Evolutionary conservation across 2,113 vertebrate species (phyloP).

Genomic region (Mystacornis crossleyi): DNA sequence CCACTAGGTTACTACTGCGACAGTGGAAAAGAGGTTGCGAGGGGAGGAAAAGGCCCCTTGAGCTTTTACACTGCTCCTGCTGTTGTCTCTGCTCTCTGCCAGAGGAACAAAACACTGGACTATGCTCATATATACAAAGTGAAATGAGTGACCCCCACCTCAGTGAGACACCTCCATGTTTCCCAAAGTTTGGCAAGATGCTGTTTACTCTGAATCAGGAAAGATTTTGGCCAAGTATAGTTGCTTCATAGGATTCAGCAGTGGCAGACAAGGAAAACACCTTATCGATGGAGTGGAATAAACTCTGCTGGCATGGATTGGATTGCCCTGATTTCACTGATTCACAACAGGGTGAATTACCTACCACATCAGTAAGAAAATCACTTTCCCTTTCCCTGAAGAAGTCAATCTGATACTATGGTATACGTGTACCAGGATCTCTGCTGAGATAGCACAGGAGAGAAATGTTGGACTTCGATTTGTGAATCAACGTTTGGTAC

Average conservation of each 20-base stretch:
- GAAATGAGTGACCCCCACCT: not conserved
- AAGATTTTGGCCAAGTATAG: not conserved
- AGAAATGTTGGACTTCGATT: not conserved
- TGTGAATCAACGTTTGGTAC: not conserved
- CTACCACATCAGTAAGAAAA: not conserved
- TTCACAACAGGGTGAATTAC: not conserved
- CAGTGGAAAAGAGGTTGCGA: not conserved
- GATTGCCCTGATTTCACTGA: not conserved
- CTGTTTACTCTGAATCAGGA: not conserved
- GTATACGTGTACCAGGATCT: not conserved
- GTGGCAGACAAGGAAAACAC: not conserved
- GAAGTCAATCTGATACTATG: not conserved
- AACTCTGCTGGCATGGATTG: not conserved
- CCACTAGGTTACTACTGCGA: not conserved
- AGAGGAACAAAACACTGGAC: not conserved
- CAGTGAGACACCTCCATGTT: not conserved
- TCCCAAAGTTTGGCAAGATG: not conserved
- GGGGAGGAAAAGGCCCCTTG: not conserved
- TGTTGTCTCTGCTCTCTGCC: not conserved
- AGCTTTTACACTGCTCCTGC: not conserved
- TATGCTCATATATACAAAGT: fast-evolving
- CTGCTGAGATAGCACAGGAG: not conserved
- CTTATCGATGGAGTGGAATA: fast-evolving
- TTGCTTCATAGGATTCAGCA: not conserved
- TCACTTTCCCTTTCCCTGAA: not conserved